Base-by-base conservation (phyloP, 53 echinoderm and acorn worm genomes). In the Glandiceps talaboti region DNA sequence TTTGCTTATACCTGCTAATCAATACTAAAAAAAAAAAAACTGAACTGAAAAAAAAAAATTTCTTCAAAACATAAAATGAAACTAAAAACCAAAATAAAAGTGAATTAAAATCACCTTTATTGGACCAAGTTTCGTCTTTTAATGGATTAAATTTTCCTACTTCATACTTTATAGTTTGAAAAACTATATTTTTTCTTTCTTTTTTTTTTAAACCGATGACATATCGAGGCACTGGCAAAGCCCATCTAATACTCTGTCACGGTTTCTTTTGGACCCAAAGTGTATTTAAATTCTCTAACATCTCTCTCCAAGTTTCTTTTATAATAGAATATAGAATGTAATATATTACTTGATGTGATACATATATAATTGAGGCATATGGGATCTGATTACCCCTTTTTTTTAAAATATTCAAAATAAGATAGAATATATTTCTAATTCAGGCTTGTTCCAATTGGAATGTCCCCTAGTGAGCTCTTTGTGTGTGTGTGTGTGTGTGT, bases 341-440 rank as follows among this genome's bases (percentile, higher is more conserved):
- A 45, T 45, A 45, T 45, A 45, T 45, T 45, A 45, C 64, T 45
- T 45, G 64, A 6, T 45, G 64, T 45, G 6, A 20, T 45, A 12
- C 6, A 45, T 45, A 45, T 45, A 45, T 45, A 45, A 45, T 45
- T 45, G 64, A 45, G 64, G 64, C 20, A 45, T 20, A 45, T n/a
- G 12, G 76, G 1, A 75, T 6, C 76, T 75, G 27, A 14, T 75
- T 75, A 14, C 76, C 27, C 26, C 27, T 28, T 1, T 28, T 10
- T 27, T 75, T 75, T 75, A 6, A 75, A 75, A 75, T 75, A 75
- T n/a, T 75, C 20, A 20, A 45, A 45, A 20, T 45, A 45, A 45
- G 6, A 75, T 28, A 75, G 76, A 75, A 27, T 28, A 28, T 75
- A 27, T n/a, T 75, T 27, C 1, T 75, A 75, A 10, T 1, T 27